These are phyloP conservation scores for Erebia epiphron DNA, from an alignment of 2,888 invertebrate genomes.

Conservation along the genomic window DNA sequence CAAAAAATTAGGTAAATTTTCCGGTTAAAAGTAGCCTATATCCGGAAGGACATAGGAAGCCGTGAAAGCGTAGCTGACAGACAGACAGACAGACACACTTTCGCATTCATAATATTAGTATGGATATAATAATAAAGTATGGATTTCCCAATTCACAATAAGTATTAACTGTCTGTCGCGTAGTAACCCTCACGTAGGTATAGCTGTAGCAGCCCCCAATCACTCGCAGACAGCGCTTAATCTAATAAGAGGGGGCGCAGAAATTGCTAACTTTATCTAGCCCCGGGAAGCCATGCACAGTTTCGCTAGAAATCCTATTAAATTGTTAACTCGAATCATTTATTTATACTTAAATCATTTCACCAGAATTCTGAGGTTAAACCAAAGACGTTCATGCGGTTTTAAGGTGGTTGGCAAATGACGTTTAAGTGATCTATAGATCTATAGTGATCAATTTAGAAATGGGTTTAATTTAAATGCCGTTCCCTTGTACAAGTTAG, in stretches of 20 bases:
- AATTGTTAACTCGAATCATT: slow-evolving; percentile 49
- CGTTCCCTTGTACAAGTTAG: too few species aligned
- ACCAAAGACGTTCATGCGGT: background rate
- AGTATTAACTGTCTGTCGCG: background rate
- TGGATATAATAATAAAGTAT: too few species aligned
- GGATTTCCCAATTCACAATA: background rate
- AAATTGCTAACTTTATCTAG: slow-evolving; percentile 50
- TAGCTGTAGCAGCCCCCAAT: slow-evolving; percentile 26
- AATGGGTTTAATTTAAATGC: too few species aligned
- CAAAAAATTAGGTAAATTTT: too few species aligned
- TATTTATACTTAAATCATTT: slow-evolving; percentile 31
- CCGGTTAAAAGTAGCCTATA: too few species aligned
- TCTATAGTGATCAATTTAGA: too few species aligned
- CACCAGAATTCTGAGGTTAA: slow-evolving; percentile 8
- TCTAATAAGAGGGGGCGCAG: slow-evolving; percentile 45
- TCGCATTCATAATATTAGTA: too few species aligned
- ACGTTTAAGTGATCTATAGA: too few species aligned
- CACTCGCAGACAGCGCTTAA: slow-evolving; percentile 39
- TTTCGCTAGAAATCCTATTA: slow-evolving; percentile 54
- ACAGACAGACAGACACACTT: too few species aligned
- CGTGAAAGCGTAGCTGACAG: too few species aligned
- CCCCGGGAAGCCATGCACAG: slow-evolving; percentile 49
- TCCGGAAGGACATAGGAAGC: too few species aligned
- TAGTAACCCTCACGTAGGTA: background rate
- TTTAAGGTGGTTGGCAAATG: background rate